Evolutionary conservation across 2,888 invertebrate species (phyloP).

Genomic region (Pardosa pseudoannulata): DNA sequence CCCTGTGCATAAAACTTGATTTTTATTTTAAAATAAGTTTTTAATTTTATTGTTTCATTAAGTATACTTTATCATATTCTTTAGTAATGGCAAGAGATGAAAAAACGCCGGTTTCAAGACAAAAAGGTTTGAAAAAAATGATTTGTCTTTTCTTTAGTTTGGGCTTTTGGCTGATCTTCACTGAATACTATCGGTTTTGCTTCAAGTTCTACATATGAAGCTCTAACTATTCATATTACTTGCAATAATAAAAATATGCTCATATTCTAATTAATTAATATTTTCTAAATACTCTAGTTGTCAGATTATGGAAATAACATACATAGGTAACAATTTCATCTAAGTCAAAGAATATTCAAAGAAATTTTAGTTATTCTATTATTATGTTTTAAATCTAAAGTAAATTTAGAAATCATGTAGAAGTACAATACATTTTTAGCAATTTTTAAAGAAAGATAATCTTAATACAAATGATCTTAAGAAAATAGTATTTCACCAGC

Average conservation of each 20-base stretch:
- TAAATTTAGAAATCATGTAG: too few relatives aligned
- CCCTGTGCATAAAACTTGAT: background rate
- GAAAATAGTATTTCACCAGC: too few relatives aligned
- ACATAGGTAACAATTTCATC: background rate
- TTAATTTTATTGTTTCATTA: background rate
- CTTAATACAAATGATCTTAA: too few relatives aligned
- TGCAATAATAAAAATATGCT: conserved; percentile 23
- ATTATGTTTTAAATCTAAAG: too few relatives aligned
- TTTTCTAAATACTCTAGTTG: background rate
- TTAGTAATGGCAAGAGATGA: conserved; percentile 59
- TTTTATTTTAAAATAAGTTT: background rate
- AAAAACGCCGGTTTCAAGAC: conserved; percentile 33
- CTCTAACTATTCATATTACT: conserved; percentile 25
- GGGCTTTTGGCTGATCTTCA: conserved; percentile 40
- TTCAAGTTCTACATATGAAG: background rate
- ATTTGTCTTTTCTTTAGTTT: conserved; percentile 16
- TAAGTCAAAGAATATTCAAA: background rate
- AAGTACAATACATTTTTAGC: too few relatives aligned
- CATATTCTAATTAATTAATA: conserved; percentile 6
- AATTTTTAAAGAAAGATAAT: too few relatives aligned
- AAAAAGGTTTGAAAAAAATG: conserved; percentile 51
- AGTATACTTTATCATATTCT: conserved; percentile 27
- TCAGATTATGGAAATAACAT: background rate
- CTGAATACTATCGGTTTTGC: background rate
- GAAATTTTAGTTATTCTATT: background rate